Base-by-base conservation (phyloP, 2,888 invertebrate species). In the Drosophila ezoana region DNA sequence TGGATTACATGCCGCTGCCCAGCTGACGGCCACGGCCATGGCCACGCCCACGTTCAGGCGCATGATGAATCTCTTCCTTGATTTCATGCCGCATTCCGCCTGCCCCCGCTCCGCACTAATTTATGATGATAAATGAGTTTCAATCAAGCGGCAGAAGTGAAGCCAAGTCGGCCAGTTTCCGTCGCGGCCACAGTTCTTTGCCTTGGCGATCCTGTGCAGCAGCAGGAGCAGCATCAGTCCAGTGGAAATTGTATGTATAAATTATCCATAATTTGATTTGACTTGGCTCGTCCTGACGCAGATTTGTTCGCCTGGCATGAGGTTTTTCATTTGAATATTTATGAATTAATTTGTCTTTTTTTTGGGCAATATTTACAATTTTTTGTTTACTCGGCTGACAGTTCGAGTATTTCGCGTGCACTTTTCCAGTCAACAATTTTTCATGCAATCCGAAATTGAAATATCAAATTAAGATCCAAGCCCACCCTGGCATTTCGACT, bases 111-210 rank as follows among this genome's bases (percentile, higher is more conserved):
- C 73, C 47, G 49, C 75, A 65, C 74, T 89, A 86, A 86, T 86
- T 86, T 86, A 86, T 87, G 85, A 86, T 89, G 89, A 86, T 86
- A 86, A 86, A 86, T 86, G 85, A 86, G 89, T 89, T 86, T 89
- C 85, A 85, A 85, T 85, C 85, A 85, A 87, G 89, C 88, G 86
- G 85, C 85, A 81, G 86, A 85, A 86, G 88, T 89, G 88, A 85
- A 81, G 85, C 54, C 49, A 64, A 62, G 72, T 66, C 69, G 76
- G 62, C 75, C 75, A 76, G 71, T 72, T 75, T 86, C 70, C 70
- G 72, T 67, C 62, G 63, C 62, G 40, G 51, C 18, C 45, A 40
- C 45, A 54, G 38, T 41, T 51, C 56, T 48, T 48, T 71, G 64
- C 53, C 57, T 45, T 49, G 60, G 58, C 54, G 51, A 62, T 76